Percentiles rank a stretch among this genome's conserved stretches.
Conservation (phyloP, 2,888 invertebrate genomes). For the Nemotelus pantherinus region DNA sequence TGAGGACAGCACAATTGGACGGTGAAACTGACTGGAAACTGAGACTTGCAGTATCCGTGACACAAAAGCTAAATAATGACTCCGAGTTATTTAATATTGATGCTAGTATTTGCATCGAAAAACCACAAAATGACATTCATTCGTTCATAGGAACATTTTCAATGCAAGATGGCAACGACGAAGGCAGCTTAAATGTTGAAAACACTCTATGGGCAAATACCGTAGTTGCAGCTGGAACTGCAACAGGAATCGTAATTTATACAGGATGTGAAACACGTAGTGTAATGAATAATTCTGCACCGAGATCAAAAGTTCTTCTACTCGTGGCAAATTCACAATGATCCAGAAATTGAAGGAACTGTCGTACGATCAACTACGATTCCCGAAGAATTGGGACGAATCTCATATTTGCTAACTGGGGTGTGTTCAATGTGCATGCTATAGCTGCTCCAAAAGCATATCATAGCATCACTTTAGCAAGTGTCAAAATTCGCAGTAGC, state of each 20-base stretch:
- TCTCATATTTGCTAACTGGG: conserved; percentile 95
- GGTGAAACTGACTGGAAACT: conserved; percentile 79
- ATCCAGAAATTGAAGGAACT: conserved; percentile 91
- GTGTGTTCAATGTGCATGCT: no score
- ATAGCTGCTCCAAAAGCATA: no score
- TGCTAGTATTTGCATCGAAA: conserved; percentile 93
- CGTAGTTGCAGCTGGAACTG: conserved; percentile 96
- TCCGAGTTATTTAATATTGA: conserved; percentile 83
- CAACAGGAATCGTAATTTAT: conserved; percentile 94
- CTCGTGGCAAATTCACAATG: conserved; percentile 95
- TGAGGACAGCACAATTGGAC: conserved; percentile 97
- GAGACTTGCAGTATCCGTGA: conserved; percentile 85
- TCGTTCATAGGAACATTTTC: conserved; percentile 92
- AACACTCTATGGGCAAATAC: conserved; percentile 99
- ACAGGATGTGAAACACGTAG: conserved; percentile 95
- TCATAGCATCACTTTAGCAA: no score
- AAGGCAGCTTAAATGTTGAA: conserved; percentile 91
- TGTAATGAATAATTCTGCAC: conserved; percentile 98
- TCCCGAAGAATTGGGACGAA: conserved; percentile 96
- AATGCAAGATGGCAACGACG: conserved; percentile 71
- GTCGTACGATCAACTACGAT: conserved; percentile 98
- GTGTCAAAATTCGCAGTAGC: no score
- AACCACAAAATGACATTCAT: conserved; percentile 98
- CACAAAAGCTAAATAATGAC: conserved; percentile 87
- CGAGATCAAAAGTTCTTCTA: conserved; percentile 95